Conservation (phyloP, 2,888 invertebrate species). For the Ptycholaimellus sp. region DNA sequence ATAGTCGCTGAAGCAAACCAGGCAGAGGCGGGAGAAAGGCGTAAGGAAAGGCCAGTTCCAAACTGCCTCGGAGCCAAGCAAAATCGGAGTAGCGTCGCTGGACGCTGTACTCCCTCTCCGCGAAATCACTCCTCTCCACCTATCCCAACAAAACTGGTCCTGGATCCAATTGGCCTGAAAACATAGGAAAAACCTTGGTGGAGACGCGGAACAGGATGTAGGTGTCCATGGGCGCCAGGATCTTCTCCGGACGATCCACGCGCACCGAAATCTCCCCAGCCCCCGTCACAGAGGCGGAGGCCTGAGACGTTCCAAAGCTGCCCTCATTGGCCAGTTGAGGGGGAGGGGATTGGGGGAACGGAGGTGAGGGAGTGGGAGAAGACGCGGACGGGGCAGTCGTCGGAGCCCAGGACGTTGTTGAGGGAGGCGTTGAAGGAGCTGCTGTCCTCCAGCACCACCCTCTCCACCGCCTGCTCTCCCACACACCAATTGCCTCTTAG, state of each 20-base stretch:
- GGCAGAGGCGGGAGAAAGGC: too few relatives aligned
- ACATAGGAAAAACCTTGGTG: slow-evolving; percentile 34
- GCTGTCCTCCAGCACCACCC: too few relatives aligned
- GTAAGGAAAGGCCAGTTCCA: slow-evolving; percentile 41
- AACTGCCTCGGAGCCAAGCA: slow-evolving; percentile 41
- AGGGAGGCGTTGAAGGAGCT: neutral
- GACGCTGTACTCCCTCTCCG: slow-evolving; percentile 41
- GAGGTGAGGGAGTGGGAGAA: neutral
- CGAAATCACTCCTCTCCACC: slow-evolving; percentile 30
- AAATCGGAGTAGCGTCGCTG: slow-evolving; percentile 48
- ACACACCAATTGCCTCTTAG: too few relatives aligned
- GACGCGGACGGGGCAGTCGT: neutral
- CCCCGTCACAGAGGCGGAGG: neutral
- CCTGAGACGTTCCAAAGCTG: too few relatives aligned
- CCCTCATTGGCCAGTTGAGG: too few relatives aligned
- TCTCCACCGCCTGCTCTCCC: too few relatives aligned
- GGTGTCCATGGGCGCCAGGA: slow-evolving; percentile 44
- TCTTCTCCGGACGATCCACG: slow-evolving; percentile 49
- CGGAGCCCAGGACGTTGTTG: slow-evolving; percentile 2
- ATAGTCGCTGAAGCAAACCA: too few relatives aligned
- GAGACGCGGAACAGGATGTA: slow-evolving; percentile 45
- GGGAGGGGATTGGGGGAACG: neutral
- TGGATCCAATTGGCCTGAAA: neutral
- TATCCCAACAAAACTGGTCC: neutral
- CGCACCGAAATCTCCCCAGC: slow-evolving; percentile 40